Conservation (phyloP, 1,140 invertebrate genomes). For the Philopotamus ludificatus region DNA sequence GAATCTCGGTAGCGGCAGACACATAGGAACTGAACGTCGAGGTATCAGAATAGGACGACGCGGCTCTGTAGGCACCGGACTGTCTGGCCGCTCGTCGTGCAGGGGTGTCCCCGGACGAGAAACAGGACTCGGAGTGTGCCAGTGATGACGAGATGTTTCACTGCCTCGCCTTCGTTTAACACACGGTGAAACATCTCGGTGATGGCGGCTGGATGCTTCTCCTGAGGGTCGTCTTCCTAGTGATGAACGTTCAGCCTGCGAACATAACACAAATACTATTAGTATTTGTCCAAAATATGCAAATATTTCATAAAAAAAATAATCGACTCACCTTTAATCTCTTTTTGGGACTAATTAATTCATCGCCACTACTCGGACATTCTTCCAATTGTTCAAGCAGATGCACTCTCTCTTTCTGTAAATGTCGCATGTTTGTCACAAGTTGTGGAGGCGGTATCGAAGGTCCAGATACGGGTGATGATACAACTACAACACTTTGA, state of each 20-base stretch:
- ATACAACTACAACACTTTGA: conserved; percentile 43
- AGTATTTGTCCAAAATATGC: too few species aligned
- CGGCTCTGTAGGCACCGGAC: conserved; percentile 69
- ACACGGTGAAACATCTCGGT: conserved; percentile 48
- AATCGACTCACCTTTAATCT: conserved; percentile 52
- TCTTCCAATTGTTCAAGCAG: conserved; percentile 71
- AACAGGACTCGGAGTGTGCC: conserved; percentile 50
- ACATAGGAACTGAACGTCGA: conserved; percentile 66
- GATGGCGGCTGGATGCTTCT: conserved; percentile 36
- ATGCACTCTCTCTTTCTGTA: conserved; percentile 70
- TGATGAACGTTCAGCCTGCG: conserved; percentile 47
- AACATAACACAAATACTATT: conserved; percentile 1
- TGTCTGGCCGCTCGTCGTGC: conserved; percentile 79
- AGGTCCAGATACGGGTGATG: conserved; percentile 42
- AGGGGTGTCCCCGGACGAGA: conserved; percentile 79
- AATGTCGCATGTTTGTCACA: conserved; percentile 60
- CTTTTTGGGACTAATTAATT: conserved; percentile 65
- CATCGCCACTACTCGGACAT: conserved; percentile 70
- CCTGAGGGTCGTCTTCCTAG: conserved; percentile 44
- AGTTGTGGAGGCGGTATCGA: conserved; percentile 42
- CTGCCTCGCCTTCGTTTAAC: conserved; percentile 38
- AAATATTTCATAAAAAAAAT: neutral
- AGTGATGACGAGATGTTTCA: conserved; percentile 39
- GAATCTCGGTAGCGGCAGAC: conserved; percentile 80
- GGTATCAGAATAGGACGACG: conserved; percentile 55